Evolutionary conservation across 1,140 invertebrate genomes (phyloP).

Genomic region (Zaprionus camerounensis): DNA sequence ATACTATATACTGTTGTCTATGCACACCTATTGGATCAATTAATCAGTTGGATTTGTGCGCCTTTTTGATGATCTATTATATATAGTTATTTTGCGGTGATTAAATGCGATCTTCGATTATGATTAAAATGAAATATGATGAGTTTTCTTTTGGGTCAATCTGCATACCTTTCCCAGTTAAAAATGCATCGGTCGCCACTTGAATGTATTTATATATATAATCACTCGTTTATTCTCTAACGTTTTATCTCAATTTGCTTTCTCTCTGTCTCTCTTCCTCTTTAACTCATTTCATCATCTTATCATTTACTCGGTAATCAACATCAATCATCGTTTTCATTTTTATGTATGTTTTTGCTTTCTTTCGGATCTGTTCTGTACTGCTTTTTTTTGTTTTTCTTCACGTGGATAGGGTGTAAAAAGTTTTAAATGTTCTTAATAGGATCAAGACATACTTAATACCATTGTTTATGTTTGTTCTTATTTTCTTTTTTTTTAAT

Average conservation of each 20-base stretch:
- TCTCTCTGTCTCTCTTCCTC: not conserved
- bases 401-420: constrained; percentile 71
- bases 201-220: constrained; percentile 67
- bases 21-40: not conserved
- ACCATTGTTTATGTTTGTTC: constrained; percentile 26
- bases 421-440: constrained; percentile 59
- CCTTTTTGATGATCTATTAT: constrained; percentile 13
- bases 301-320: constrained; percentile 44
- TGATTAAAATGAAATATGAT: constrained; percentile 15
- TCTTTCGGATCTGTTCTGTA: constrained; percentile 12
- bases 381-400: constrained; percentile 19
- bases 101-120: constrained; percentile 41
- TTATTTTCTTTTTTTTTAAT: constrained; percentile 12
- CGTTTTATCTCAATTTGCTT: constrained; percentile 51
- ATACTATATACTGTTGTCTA: constrained; percentile 1
- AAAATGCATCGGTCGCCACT: not conserved
- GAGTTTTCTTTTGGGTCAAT: constrained; percentile 1
- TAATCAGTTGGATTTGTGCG: constrained; percentile 4
- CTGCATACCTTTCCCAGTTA: not conserved
- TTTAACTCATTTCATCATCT: constrained; percentile 10
- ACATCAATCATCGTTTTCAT: constrained; percentile 44
- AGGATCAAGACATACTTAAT: constrained; percentile 52
- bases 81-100: constrained; percentile 19
- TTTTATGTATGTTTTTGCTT: constrained; percentile 23
- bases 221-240: constrained; percentile 77